A percentile compares a stretch with the other conserved stretches of the same genome.
Evolutionary conservation across 2,888 invertebrate genomes (phyloP).

Genomic region (Ennomos quercinarius): DNA sequence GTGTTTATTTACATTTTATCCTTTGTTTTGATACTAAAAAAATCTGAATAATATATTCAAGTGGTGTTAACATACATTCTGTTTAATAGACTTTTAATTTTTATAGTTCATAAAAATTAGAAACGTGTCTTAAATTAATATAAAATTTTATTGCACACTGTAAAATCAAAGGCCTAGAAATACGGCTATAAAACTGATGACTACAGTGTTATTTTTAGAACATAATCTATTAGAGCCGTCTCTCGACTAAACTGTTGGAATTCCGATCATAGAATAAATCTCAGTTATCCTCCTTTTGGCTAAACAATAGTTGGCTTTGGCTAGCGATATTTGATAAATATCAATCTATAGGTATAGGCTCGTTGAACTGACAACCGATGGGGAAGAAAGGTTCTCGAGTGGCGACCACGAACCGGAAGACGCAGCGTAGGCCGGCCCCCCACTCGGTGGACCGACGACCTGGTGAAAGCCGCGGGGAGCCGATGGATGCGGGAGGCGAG

Average conservation of each 20-base stretch:
- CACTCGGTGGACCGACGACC: too few relatives aligned
- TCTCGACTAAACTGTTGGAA: constrained; percentile 18
- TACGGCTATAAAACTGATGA: constrained; percentile 16
- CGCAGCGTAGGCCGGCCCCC: too few relatives aligned
- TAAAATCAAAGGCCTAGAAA: constrained; percentile 20
- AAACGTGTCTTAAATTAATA: constrained; percentile 26
- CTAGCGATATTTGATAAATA: too few relatives aligned
- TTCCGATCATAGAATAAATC: constrained; percentile 24
- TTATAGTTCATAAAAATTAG: constrained; percentile 28
- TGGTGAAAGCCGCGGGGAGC: too few relatives aligned
- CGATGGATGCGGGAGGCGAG: too few relatives aligned
- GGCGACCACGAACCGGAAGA: too few relatives aligned
- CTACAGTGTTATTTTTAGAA: constrained; percentile 18
- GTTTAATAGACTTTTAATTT: constrained; percentile 17
- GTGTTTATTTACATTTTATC: too few relatives aligned
- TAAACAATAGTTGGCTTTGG: too few relatives aligned
- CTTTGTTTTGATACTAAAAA: constrained; percentile 14
- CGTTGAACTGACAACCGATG: too few relatives aligned
- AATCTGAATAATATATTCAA: constrained; percentile 13
- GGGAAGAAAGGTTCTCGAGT: too few relatives aligned
- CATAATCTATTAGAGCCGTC: constrained; percentile 20
- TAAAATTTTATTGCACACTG: constrained; percentile 25
- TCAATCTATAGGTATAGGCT: too few relatives aligned
- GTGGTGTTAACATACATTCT: constrained; percentile 17
- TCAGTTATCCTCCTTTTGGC: neutral